Evolutionary conservation across 2,888 invertebrate genomes (phyloP).

Genomic region (Polyommatus icarus): DNA sequence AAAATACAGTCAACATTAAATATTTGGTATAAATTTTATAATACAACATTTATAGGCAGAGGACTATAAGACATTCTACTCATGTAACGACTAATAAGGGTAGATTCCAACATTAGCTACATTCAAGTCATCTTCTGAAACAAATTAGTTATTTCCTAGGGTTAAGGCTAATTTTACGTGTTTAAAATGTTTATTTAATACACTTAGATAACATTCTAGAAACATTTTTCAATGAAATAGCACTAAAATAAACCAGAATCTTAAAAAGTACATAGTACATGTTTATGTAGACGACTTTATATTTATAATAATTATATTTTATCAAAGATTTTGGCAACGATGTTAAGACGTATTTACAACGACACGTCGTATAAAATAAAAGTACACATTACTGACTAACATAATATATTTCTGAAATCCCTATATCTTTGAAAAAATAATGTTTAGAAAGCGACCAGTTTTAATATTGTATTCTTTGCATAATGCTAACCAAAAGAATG

Average conservation of each 20-base stretch:
- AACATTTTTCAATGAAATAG: neutral
- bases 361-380: neutral
- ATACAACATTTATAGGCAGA: constrained; percentile 22
- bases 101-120: constrained; percentile 11
- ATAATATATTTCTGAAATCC: neutral
- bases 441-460: neutral
- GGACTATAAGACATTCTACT: constrained; percentile 15
- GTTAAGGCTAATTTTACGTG: neutral
- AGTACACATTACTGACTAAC: neutral
- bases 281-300: neutral
- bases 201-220: neutral
- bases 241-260: neutral
- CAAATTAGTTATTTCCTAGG: neutral
- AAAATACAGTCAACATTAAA: constrained; percentile 18
- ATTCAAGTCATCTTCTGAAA: neutral
- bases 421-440: neutral
- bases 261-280: neutral
- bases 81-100: constrained; percentile 9
- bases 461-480: neutral
- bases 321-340: neutral
- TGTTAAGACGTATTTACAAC: neutral
- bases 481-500: neutral
- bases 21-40: constrained; percentile 23
- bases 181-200: neutral
- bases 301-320: neutral